Conservation (phyloP, 2,113 vertebrate genomes). For the Scomber colias region DNA sequence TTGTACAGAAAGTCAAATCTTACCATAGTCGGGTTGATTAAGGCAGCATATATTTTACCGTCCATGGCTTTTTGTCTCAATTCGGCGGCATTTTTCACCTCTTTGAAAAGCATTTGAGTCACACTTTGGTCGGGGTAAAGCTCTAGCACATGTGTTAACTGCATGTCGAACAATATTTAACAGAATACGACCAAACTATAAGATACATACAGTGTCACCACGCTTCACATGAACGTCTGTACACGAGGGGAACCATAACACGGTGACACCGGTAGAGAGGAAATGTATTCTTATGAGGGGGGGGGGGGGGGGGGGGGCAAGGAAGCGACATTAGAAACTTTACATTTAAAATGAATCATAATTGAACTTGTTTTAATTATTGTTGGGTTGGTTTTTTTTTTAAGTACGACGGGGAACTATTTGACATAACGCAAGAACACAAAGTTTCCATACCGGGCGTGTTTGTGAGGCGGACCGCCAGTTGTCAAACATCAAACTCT, state of each 20-base stretch:
- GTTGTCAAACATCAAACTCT: constrained; percentile 54
- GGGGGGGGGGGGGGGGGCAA: rapidly evolving
- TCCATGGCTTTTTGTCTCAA: constrained; percentile 89
- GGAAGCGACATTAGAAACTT: rapidly evolving
- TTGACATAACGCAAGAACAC: constrained; percentile 19
- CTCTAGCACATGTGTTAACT: constrained; percentile 85
- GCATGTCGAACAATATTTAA: constrained; percentile 72
- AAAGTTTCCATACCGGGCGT: not conserved
- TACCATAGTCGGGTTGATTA: constrained; percentile 93
- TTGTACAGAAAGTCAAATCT: constrained; percentile 23
- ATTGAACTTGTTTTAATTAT: rapidly evolving
- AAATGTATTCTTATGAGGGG: constrained; percentile 13
- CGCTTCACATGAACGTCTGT: not conserved
- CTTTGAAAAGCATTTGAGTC: constrained; percentile 90
- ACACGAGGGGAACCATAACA: constrained; percentile 72
- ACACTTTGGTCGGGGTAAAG: constrained; percentile 88
- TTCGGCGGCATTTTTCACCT: constrained; percentile 89
- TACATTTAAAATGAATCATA: rapidly evolving
- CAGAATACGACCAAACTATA: not conserved
- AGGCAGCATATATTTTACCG: constrained; percentile 85
- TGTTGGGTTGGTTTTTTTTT: not conserved
- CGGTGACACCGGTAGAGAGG: constrained; percentile 55
- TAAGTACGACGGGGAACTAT: rapidly evolving
- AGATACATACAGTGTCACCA: not conserved
- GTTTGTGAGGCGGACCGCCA: constrained; percentile 47